Conservation (phyloP, 2,113 vertebrate species). For the Myrmecophaga tridactyla region DNA sequence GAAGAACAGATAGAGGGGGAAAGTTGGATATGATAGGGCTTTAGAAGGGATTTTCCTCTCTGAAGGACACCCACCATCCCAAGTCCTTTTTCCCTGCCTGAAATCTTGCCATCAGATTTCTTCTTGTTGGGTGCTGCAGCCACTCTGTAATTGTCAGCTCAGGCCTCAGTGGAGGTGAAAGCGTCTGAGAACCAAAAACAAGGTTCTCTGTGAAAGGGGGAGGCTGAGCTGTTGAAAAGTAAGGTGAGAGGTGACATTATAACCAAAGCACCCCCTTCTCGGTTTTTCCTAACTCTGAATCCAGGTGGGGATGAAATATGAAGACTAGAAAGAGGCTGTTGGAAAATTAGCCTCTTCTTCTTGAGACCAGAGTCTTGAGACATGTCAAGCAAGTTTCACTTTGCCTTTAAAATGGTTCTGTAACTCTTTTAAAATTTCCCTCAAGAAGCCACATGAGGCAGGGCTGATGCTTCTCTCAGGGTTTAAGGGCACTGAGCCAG, state of each 20-base stretch:
- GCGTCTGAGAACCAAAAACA: not conserved
- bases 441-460: not conserved
- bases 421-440: not conserved
- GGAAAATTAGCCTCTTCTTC: not conserved
- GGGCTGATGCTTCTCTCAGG: not conserved
- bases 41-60: too few species aligned
- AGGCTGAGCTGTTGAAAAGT: not conserved
- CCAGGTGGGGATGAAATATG: not conserved
- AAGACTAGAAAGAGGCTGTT: not conserved
- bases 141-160: not conserved
- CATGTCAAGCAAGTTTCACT: not conserved
- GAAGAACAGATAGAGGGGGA: too few species aligned
- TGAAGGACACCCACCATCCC: too few species aligned
- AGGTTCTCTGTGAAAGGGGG: not conserved
- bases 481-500: not conserved
- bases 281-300: not conserved
- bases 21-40: too few species aligned
- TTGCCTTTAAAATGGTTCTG: not conserved
- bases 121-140: not conserved
- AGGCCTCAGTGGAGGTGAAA: not conserved
- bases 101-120: not conserved
- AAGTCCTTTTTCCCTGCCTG: not conserved
- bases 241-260: not conserved
- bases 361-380: too few species aligned
- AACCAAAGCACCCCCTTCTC: not conserved